Base-by-base conservation (phyloP, 2,888 invertebrate genomes). In the Pollenia labialis region DNA sequence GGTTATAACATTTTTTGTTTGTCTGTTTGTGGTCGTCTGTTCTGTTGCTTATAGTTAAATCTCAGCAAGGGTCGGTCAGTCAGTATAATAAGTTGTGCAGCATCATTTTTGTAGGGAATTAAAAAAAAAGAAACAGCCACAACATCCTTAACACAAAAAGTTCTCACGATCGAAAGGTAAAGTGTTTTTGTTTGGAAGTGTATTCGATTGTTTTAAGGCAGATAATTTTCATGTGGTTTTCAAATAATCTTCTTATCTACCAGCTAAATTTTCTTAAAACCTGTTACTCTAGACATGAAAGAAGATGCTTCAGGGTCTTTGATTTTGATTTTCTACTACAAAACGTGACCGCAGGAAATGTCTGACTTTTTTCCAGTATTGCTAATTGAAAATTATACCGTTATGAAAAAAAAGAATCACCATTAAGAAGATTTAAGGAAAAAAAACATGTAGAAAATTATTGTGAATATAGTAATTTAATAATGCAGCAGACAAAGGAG, bases 271-370 rank as follows among this genome's bases (percentile, higher is more conserved):
- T 87, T 32, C 81, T 87, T 60, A 11, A 16, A 69, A 68, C 87
- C 87, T 84, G 81, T 84, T 84, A 84, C 50, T 64, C 10, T 8
- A 69, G 72, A 71, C 81, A 62, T n/a, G 60, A 50, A 86, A 83
- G 87, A 87, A 87, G 87, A 87, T 87, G 87, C 87, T 87, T 56
- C 10, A 40, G 84, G 87, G 69, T 16, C 64, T 56, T 42, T n/a
- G 44, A 72, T 16, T 10, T n/a, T n/a, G n/a, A 40, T 14, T 32
- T 50, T 50, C 18, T 12, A 66, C 12, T 7, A 40, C 6, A 4
- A 68, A 46, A 54, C 58, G 72, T 60, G 58, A 60, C 48, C 48
- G 60, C 72, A 48, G 58, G 72, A 58, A 62, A 64, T 50, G 52
- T 12, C n/a, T 56, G 18, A 12, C 12, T 71, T 12, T 69, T 52